Evolutionary conservation across 2,888 invertebrate genomes (phyloP).

Genomic region (Cynaeus angustus): DNA sequence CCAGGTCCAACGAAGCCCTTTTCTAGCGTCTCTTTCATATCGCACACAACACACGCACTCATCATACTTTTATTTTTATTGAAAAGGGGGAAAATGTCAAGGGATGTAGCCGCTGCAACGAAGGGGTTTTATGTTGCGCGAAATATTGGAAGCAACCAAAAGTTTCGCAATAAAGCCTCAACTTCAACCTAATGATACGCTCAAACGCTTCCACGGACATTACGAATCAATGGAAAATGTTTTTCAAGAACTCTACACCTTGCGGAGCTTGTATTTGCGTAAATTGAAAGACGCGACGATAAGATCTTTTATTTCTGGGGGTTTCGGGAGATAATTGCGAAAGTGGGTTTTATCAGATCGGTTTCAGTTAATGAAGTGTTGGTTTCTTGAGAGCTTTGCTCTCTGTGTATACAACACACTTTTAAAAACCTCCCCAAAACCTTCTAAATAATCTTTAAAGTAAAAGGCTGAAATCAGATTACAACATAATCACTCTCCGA

Average conservation of each 20-base stretch:
- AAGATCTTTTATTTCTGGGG: slow-evolving; percentile 6
- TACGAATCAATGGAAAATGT: slow-evolving; percentile 25
- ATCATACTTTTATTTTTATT: slow-evolving; percentile 59
- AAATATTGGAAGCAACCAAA: slow-evolving; percentile 47
- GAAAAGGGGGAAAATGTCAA: slow-evolving; percentile 54
- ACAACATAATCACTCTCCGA: not conserved
- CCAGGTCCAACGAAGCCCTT: slow-evolving; percentile 15
- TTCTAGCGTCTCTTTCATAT: slow-evolving; percentile 49
- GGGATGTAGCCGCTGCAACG: slow-evolving; percentile 34
- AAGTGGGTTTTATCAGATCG: not conserved
- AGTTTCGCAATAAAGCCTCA: slow-evolving; percentile 49
- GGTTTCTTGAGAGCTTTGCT: not conserved
- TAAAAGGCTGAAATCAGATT: not conserved
- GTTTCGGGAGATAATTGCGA: not conserved
- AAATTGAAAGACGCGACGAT: not conserved
- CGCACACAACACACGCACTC: slow-evolving; percentile 54
- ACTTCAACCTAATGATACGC: slow-evolving; percentile 43
- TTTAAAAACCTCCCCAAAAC: too few relatives aligned
- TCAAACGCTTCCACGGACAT: slow-evolving; percentile 24
- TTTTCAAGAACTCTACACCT: slow-evolving; percentile 2
- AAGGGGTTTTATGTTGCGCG: slow-evolving; percentile 46
- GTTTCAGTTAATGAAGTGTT: not conserved
- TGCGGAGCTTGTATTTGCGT: not conserved
- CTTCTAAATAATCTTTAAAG: not conserved
- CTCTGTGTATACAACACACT: too few relatives aligned